phyloP scores from a whole-genome alignment of 2,113 vertebrate genomes.

The Propithecus coquereli region DNA sequence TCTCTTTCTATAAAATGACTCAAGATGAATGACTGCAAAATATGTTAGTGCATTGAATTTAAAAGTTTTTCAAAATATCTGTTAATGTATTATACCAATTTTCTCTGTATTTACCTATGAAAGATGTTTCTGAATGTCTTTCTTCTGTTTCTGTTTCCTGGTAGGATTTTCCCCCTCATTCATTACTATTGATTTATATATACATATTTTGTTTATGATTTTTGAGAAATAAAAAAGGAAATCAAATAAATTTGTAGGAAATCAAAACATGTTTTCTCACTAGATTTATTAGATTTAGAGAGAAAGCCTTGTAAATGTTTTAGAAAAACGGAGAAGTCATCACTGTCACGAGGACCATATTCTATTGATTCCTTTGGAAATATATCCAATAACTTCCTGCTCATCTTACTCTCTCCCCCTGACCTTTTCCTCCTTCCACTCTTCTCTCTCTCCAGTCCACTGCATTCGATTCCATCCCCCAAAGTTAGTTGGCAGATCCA shows the following conservation, averaged over 20 bases:
- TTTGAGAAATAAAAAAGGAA: slow-evolving; percentile 3
- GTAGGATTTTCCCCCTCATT: not conserved
- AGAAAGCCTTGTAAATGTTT: not conserved
- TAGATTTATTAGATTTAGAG: not conserved
- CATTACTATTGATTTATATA: not conserved
- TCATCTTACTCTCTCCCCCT: not conserved
- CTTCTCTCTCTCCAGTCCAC: rapidly evolving
- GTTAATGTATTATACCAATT: not conserved
- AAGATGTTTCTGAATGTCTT: not conserved
- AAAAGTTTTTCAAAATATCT: slow-evolving; percentile 3
- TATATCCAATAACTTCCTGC: not conserved
- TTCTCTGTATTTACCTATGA: not conserved
- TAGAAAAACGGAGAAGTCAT: not conserved
- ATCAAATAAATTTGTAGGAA: not conserved
- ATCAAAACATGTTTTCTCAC: not conserved
- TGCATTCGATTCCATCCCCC: not conserved
- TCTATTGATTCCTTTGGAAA: not conserved
- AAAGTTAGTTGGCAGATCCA: not conserved
- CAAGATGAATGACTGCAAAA: not conserved
- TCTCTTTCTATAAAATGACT: not conserved
- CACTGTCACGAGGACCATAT: not conserved
- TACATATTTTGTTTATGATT: not conserved
- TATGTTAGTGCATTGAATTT: not conserved
- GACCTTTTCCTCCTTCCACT: not conserved
- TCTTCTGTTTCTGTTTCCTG: not conserved